These are phyloP conservation scores for Urocyon cinereoargenteus DNA, from an alignment of 2,797 vertebrate species.

Conservation along the genomic window DNA sequence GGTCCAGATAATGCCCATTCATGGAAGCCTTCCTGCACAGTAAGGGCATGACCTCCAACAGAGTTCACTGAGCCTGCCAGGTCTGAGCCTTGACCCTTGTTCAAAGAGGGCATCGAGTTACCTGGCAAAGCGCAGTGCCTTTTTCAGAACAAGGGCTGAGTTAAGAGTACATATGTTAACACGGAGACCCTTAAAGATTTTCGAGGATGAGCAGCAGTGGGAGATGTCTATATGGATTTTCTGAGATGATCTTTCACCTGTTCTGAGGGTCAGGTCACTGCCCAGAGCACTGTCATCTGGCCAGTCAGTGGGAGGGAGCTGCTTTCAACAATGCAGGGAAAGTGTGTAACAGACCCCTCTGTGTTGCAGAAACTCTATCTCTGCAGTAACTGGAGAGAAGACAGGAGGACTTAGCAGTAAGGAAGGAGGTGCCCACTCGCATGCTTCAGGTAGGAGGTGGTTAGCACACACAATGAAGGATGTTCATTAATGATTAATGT, in stretches of 20 bases:
- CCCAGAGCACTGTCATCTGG: not conserved
- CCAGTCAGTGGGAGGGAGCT: not conserved
- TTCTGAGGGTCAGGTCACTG: conserved; percentile 2
- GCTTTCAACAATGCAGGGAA: not conserved
- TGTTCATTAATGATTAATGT: too few relatives aligned
- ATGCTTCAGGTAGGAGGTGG: not conserved
- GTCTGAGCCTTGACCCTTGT: not conserved
- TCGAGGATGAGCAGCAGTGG: rapidly evolving
- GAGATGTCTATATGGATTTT: not conserved
- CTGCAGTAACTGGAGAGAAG: not conserved
- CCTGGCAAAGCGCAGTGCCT: conserved; percentile 44
- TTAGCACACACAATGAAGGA: too few relatives aligned
- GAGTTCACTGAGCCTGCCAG: not conserved
- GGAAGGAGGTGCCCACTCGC: not conserved
- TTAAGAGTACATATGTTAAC: conserved; percentile 24
- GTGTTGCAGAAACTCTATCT: not conserved
- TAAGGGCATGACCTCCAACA: conserved; percentile 83
- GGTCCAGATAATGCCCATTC: conserved; percentile 68
- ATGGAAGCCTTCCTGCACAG: conserved; percentile 61
- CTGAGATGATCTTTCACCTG: conserved; percentile 3
- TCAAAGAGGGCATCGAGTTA: conserved; percentile 55
- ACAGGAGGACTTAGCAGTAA: rapidly evolving
- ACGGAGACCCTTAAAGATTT: not conserved
- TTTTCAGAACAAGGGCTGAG: not conserved
- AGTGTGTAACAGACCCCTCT: not conserved